Conservation (phyloP, 2,797 vertebrate species). For the Syncerus caffer region DNA sequence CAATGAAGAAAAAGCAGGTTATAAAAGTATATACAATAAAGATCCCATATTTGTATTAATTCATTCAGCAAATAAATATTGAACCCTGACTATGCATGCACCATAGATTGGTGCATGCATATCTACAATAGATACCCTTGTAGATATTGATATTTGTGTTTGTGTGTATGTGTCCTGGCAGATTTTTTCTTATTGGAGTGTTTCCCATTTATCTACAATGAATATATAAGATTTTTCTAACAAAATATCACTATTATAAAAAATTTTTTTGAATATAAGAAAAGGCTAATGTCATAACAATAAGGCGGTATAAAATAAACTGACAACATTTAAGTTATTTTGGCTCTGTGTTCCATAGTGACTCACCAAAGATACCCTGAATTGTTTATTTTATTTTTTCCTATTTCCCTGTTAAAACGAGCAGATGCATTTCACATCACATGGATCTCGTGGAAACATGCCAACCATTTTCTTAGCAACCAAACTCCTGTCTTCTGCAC, state of each 20-base stretch:
- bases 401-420: constrained; percentile 76
- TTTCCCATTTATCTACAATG: not conserved
- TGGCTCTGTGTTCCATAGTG: constrained; percentile 48
- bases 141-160: not conserved
- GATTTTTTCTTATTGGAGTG: not conserved
- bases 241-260: not conserved
- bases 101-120: not conserved
- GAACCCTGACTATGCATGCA: not conserved
- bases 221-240: not conserved
- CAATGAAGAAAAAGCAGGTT: constrained; percentile 15
- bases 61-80: constrained; percentile 11
- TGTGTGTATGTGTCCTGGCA: not conserved
- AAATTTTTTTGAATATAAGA: constrained; percentile 27
- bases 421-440: constrained; percentile 78
- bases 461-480: constrained; percentile 86
- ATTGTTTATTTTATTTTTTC: constrained; percentile 56
- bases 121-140: not conserved
- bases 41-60: not conserved
- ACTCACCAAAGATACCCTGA: constrained; percentile 70
- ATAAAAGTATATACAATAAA: not conserved
- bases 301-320: constrained; percentile 46
- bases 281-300: constrained; percentile 52
- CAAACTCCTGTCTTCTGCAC: constrained; percentile 75
- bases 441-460: constrained; percentile 76
- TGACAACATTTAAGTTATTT: constrained; percentile 63